Percentiles rank a stretch among this genome's conserved stretches.
phyloP scores from a whole-genome alignment of 2,113 vertebrate genomes.

The Oceanodroma tethys region DNA sequence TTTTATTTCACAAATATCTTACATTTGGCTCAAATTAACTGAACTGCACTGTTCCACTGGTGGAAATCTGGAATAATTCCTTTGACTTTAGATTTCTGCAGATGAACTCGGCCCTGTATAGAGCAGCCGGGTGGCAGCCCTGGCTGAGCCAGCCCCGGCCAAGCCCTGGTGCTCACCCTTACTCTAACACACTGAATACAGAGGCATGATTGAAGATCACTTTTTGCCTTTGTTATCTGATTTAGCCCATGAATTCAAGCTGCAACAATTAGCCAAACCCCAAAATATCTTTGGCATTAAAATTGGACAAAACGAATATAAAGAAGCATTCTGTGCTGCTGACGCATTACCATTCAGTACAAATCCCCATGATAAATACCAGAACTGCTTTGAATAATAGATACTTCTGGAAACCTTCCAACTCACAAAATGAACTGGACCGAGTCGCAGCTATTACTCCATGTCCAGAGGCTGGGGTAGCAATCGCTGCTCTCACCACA shows the following conservation, averaged over 20 bases:
- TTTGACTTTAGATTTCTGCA: background rate
- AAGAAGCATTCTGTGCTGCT: conserved; percentile 62
- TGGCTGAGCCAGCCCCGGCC: background rate
- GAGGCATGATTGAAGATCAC: background rate
- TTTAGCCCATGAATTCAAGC: conserved; percentile 40
- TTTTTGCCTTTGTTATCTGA: conserved; percentile 32
- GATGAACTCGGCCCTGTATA: background rate
- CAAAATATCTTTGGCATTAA: conserved; percentile 65
- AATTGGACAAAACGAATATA: conserved; percentile 53
- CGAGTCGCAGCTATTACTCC: background rate
- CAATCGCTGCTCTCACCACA: background rate
- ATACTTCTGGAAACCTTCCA: conserved; percentile 50
- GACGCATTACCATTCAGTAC: conserved; percentile 60
- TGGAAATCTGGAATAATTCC: conserved; percentile 10
- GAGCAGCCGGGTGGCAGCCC: background rate
- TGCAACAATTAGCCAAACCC: conserved; percentile 53
- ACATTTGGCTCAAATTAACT: conserved; percentile 1
- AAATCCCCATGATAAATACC: conserved; percentile 66
- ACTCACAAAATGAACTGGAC: conserved; percentile 27
- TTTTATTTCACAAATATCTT: conserved; percentile 13
- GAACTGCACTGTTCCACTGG: background rate
- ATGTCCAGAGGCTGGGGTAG: conserved; percentile 8
- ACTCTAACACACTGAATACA: background rate
- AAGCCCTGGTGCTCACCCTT: background rate
- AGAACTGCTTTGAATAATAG: conserved; percentile 62